A percentile compares a stretch with the other conserved stretches of the same genome.
Evolutionary conservation across 1,140 invertebrate genomes (phyloP).

Genomic region (Homarus americanus): DNA sequence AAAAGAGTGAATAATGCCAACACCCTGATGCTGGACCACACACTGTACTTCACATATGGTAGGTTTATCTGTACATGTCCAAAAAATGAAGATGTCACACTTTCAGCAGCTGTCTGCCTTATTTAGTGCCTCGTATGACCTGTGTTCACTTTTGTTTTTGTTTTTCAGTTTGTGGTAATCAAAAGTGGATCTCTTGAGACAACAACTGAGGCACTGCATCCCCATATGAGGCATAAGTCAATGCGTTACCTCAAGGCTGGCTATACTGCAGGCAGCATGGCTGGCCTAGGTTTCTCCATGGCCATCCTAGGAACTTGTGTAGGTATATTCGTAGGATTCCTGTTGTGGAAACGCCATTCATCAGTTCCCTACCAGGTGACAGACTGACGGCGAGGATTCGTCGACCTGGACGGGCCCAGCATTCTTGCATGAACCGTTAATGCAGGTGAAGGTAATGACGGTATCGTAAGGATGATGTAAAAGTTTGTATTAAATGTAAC

Average conservation of each 20-base stretch:
- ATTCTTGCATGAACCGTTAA: constrained; percentile 38
- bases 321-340: constrained; percentile 78
- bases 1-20: no score
- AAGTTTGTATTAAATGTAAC: no score
- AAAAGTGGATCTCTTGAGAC: constrained; percentile 77
- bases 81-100: no score
- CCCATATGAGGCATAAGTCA: constrained; percentile 73
- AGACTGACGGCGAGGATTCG: constrained; percentile 68
- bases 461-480: neutral
- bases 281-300: constrained; percentile 78
- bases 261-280: constrained; percentile 78
- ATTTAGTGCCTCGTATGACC: no score
- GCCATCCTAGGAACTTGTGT: constrained; percentile 78
- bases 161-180: constrained; percentile 76
- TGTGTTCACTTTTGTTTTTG: no score
- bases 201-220: constrained; percentile 77
- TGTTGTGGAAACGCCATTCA: constrained; percentile 77
- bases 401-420: constrained; percentile 62
- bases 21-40: no score
- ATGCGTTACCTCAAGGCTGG: constrained; percentile 74
- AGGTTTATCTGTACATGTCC: no score
- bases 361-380: constrained; percentile 67
- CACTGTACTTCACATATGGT: no score
- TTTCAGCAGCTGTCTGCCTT: no score
- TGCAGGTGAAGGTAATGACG: neutral